These are phyloP conservation scores for Drosophila pectinifera DNA, from an alignment of 1,140 invertebrate genomes.

Conservation along the genomic window DNA sequence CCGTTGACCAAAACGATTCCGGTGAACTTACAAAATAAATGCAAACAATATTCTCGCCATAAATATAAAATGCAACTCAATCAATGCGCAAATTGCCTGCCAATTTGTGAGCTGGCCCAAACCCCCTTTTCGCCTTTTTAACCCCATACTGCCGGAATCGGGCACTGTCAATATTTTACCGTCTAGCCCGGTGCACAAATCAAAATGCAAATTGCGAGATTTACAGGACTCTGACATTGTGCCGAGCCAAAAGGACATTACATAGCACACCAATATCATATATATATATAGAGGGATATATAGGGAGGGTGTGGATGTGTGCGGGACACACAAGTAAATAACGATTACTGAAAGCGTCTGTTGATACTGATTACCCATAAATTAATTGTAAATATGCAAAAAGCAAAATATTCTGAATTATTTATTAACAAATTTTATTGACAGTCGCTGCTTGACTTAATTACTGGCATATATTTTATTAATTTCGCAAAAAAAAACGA, in stretches of 20 bases:
- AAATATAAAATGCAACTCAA: constrained; percentile 59
- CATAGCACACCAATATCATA: constrained; percentile 11
- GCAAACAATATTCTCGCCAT: constrained; percentile 12
- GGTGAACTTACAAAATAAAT: constrained; percentile 23
- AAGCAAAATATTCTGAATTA: constrained; percentile 83
- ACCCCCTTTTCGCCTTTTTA: neutral
- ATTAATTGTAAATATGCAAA: constrained; percentile 83
- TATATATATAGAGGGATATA: too few relatives aligned
- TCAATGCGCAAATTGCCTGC: constrained; percentile 62
- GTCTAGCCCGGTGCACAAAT: constrained; percentile 71
- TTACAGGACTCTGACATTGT: constrained; percentile 57
- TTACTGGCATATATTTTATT: constrained; percentile 84
- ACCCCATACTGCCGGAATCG: neutral
- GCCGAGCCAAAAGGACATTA: constrained; percentile 20
- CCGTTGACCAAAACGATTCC: constrained; percentile 27
- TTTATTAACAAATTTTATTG: constrained; percentile 84
- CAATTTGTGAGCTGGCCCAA: constrained; percentile 26
- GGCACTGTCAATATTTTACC: constrained; percentile 39
- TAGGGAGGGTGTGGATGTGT: constrained; percentile 5
- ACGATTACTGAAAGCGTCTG: constrained; percentile 81
- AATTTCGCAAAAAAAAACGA: constrained; percentile 68
- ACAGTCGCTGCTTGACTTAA: constrained; percentile 84
- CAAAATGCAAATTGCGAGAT: constrained; percentile 73
- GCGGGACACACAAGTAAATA: constrained; percentile 61
- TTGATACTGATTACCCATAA: constrained; percentile 81